Evolutionary conservation across 1,140 invertebrate species (phyloP).

Genomic region (Steinernema khuongi): DNA sequence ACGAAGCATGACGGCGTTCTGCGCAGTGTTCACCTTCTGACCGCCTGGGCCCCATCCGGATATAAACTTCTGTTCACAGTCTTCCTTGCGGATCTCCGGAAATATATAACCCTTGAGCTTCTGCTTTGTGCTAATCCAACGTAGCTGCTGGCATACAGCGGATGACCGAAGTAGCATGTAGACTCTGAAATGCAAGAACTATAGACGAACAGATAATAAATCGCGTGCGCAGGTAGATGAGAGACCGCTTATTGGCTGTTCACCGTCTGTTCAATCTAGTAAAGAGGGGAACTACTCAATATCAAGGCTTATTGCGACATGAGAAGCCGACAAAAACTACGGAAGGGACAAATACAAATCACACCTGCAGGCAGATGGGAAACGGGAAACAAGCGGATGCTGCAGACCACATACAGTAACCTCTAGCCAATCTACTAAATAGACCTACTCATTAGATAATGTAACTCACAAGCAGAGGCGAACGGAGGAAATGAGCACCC

Average conservation of each 20-base stretch:
- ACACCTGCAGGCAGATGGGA: neutral
- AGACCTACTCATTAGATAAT: too few species aligned
- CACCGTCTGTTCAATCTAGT: too few species aligned
- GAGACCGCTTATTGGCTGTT: too few species aligned
- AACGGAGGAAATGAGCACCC: too few species aligned
- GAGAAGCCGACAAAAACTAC: too few species aligned
- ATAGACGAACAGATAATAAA: too few species aligned
- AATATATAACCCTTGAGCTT: conserved; percentile 49
- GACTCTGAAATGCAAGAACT: neutral
- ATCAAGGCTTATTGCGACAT: neutral
- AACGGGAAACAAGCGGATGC: neutral
- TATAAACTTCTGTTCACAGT: conserved; percentile 53
- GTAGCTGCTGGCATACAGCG: neutral
- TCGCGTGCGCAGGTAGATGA: too few species aligned
- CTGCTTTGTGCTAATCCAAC: conserved; percentile 23
- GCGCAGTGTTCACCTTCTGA: conserved; percentile 49
- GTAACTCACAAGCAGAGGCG: too few species aligned
- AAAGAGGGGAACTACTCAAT: too few species aligned
- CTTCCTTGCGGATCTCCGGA: conserved; percentile 43
- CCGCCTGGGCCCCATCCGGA: conserved; percentile 53
- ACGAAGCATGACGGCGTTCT: conserved; percentile 50
- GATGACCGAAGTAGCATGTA: neutral
- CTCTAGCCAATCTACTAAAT: neutral
- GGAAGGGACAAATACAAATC: too few species aligned
- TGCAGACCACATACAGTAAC: neutral